phyloP scores from a whole-genome alignment of 2,888 invertebrate genomes.

The Drosophila atripex region DNA sequence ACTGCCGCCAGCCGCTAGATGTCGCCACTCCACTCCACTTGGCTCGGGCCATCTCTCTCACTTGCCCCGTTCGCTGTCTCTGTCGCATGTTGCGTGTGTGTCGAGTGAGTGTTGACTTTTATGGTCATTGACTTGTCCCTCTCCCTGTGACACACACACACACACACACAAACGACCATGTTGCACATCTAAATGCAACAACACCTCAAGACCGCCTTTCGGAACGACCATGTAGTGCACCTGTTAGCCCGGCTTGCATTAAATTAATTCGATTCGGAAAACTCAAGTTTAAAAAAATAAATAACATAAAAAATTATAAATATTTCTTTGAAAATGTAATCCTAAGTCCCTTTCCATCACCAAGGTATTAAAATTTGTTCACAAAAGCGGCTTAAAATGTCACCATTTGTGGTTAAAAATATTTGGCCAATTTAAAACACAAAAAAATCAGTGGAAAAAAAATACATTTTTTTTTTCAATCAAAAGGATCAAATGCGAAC shows the following conservation, averaged over 20 bases:
- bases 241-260: slow-evolving; percentile 5
- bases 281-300: slow-evolving; percentile 32
- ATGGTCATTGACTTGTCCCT: slow-evolving; percentile 50
- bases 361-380: background rate
- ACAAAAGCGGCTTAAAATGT: background rate
- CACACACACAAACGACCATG: too few species aligned
- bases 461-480: background rate
- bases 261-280: too few species aligned
- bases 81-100: slow-evolving; percentile 27
- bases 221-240: background rate
- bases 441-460: too few species aligned
- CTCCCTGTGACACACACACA: slow-evolving; percentile 13
- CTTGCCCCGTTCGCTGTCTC: background rate
- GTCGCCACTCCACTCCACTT: slow-evolving; percentile 3
- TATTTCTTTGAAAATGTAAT: too few species aligned
- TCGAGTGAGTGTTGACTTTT: slow-evolving; percentile 47
- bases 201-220: slow-evolving; percentile 1
- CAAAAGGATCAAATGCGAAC: background rate
- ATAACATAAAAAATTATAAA: too few species aligned
- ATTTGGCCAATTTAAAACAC: background rate
- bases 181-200: too few species aligned
- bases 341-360: too few species aligned
- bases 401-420: background rate
- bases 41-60: background rate
- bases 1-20: slow-evolving; percentile 34